Evolutionary conservation across 2,888 invertebrate genomes (phyloP).

Genomic region (Gari tellinella): DNA sequence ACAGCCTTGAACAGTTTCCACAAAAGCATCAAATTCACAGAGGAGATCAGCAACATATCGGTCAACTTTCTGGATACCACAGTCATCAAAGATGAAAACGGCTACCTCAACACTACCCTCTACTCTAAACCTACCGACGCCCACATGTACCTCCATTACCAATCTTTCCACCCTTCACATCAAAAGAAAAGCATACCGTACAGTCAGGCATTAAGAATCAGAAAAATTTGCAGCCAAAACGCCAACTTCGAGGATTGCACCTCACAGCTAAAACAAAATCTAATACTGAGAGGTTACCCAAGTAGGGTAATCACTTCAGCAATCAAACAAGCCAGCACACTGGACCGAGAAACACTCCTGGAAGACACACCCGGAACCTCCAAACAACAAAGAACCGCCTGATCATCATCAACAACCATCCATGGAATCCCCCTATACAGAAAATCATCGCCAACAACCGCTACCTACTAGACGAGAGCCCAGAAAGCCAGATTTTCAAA

Average conservation of each 20-base stretch:
- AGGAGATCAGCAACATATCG: constrained; percentile 6
- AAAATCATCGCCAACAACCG: too few relatives aligned
- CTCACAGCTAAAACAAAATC: background rate
- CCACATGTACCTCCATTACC: constrained; percentile 8
- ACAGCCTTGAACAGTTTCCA: constrained; percentile 15
- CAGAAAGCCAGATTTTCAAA: too few relatives aligned
- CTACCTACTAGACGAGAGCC: too few relatives aligned
- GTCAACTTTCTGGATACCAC: constrained; percentile 14
- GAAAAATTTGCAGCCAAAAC: constrained; percentile 1
- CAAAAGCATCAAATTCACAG: constrained; percentile 25
- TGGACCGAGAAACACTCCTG: too few relatives aligned
- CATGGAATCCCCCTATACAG: too few relatives aligned
- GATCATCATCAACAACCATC: too few relatives aligned
- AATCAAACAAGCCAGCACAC: too few relatives aligned
- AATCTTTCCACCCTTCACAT: background rate
- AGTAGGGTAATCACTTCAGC: too few relatives aligned
- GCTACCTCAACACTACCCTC: constrained; percentile 4
- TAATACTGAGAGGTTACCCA: background rate
- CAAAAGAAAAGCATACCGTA: background rate
- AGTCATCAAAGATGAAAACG: background rate
- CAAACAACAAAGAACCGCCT: too few relatives aligned
- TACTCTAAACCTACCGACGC: constrained; percentile 16
- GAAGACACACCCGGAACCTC: too few relatives aligned
- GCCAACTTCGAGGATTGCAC: constrained; percentile 2
- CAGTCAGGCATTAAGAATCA: constrained; percentile 11